Evolutionary conservation across 1,140 invertebrate species (phyloP).

Genomic region (Drosophila athabasca): DNA sequence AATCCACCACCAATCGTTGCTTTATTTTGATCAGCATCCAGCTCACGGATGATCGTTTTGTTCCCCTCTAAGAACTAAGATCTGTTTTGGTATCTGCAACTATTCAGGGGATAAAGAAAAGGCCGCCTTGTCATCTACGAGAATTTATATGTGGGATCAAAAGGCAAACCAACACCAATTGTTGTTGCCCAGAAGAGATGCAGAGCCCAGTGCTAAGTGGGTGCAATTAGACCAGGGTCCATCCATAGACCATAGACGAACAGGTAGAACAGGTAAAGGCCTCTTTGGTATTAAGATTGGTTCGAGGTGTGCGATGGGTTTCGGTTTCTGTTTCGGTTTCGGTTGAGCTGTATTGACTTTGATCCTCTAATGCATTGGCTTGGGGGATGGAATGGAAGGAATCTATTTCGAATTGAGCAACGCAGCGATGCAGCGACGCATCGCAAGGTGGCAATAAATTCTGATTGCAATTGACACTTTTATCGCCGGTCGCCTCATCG

Average conservation of each 20-base stretch:
- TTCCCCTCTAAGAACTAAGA: not conserved
- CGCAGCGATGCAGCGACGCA: constrained; percentile 53
- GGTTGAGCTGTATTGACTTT: constrained; percentile 36
- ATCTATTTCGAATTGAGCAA: constrained; percentile 53
- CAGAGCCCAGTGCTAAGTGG: constrained; percentile 69
- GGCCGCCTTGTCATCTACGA: constrained; percentile 52
- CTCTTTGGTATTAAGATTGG: too few species aligned
- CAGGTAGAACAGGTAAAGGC: constrained; percentile 47
- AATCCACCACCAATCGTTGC: not conserved
- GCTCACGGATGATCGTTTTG: not conserved
- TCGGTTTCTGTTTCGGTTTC: constrained; percentile 15
- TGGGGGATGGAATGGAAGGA: not conserved
- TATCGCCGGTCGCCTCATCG: constrained; percentile 49
- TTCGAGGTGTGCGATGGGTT: not conserved
- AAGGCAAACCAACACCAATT: constrained; percentile 61
- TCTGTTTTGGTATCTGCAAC: not conserved
- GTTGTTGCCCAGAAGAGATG: constrained; percentile 35
- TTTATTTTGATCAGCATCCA: too few species aligned
- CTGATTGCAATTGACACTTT: constrained; percentile 70
- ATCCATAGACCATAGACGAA: not conserved
- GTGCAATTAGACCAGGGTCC: constrained; percentile 63
- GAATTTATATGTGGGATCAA: constrained; percentile 68
- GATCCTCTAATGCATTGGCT: constrained; percentile 33
- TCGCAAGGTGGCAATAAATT: constrained; percentile 72
- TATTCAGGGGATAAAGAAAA: constrained; percentile 28